Evolutionary conservation across 1,140 invertebrate genomes (phyloP), one percentile per base, ranked within the genome.

Genomic region (Drosophila lacteicornis): DNA sequence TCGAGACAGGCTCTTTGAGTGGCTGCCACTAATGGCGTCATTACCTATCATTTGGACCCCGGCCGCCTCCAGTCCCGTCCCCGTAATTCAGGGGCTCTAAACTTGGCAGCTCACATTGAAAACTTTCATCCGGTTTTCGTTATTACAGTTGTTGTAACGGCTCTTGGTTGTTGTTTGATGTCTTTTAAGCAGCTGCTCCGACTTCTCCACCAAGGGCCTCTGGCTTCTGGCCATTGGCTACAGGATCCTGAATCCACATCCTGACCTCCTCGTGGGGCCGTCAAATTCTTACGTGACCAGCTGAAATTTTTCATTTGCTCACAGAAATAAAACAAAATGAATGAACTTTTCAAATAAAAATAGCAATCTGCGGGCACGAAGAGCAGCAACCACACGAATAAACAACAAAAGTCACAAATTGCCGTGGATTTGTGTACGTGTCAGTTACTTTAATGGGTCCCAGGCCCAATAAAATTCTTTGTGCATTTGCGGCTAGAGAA

Each of bases 301-400:
- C 80, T 83, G 47, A 80, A 82, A 83, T 78, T 83, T 80, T 87
- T 87, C 74, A 90, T 90, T 81, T 84, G 58, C 30, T 69, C 69
- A 71, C 58, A 70, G 49, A 75, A 87, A 87, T 83, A 80, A 88
- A 83, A 70, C 53, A 82, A 80, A 88, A 88, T 88, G 85, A 84
- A 84, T 88, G 76, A 88, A 87, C 77, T 87, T 87, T 87, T 87
- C 84, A 88, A 90, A 87, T 87, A 87, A 87, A 86, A 88, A 80
- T 70, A 53, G 76, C 84, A 88, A 88, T 87, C 80, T 90, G 53
- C 60, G 42, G 33, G 42, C 15, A 43, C 38, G 53, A 59, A 40
- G 71, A 46, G 22, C 36, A 45, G 53, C 12, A 60, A 51, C 45
- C 65, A 69, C 47, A 66, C 47, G 56, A 46, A 65, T 60, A 82